These are phyloP conservation scores for Paramuricea clavata DNA, from an alignment of 92 coral and sea anemone genomes.

Conservation along the genomic window DNA sequence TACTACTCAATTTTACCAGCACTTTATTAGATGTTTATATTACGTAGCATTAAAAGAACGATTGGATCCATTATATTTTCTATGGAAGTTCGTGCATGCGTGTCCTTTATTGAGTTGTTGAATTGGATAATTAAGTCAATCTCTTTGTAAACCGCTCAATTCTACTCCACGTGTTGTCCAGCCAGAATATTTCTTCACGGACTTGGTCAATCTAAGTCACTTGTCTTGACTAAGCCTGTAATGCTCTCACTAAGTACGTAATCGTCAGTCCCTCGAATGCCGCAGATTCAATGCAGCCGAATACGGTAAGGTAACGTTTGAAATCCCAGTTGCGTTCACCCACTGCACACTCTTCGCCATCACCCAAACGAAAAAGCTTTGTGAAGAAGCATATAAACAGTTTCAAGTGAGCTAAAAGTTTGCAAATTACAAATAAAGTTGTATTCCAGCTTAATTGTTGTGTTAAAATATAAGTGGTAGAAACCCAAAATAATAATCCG, in stretches of 20 bases:
- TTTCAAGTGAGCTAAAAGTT: constrained; percentile 8
- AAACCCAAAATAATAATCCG: constrained; percentile 4
- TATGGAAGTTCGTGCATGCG: too few relatives aligned
- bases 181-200: too few relatives aligned
- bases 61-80: too few relatives aligned
- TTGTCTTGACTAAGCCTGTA: background rate
- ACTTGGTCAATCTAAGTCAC: too few relatives aligned
- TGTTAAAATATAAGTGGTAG: background rate
- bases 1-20: too few relatives aligned
- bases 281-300: constrained; percentile 23
- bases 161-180: too few relatives aligned
- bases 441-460: background rate
- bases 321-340: background rate
- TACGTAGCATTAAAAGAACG: too few relatives aligned
- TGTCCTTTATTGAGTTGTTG: too few relatives aligned
- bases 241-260: background rate
- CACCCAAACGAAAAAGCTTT: constrained; percentile 33
- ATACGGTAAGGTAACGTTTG: background rate
- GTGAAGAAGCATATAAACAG: constrained; percentile 21
- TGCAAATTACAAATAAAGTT: background rate
- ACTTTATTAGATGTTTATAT: too few relatives aligned
- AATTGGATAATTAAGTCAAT: too few relatives aligned
- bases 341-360: background rate
- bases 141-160: too few relatives aligned
- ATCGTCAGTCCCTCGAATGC: constrained; percentile 14